These are phyloP conservation scores for Mycogona germanica DNA, from an alignment of 2,888 invertebrate species.

Conservation along the genomic window DNA sequence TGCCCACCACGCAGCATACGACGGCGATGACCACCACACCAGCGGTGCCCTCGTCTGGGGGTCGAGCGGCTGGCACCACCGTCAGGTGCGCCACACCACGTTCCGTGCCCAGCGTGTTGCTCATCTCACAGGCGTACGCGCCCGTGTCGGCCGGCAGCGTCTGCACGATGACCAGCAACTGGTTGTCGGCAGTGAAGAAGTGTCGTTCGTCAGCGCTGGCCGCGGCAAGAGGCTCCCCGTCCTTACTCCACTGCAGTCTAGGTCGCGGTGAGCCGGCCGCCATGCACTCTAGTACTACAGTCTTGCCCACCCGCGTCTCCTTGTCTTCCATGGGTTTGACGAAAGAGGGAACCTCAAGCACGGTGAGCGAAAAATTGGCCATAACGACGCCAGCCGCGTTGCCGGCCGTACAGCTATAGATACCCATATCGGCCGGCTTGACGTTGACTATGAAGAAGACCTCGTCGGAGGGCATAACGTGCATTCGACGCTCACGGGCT, in stretches of 20 bases:
- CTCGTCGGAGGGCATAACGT: constrained; percentile 82
- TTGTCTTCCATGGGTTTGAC: constrained; percentile 74
- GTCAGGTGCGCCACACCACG: constrained; percentile 56
- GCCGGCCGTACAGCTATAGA: constrained; percentile 85
- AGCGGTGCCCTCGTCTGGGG: constrained; percentile 54
- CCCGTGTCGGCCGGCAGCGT: constrained; percentile 67
- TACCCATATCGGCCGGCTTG: constrained; percentile 74
- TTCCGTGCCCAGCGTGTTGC: constrained; percentile 67
- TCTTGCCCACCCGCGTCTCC: constrained; percentile 64
- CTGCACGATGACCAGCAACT: constrained; percentile 74
- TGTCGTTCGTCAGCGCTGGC: constrained; percentile 63
- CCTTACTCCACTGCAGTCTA: constrained; percentile 69
- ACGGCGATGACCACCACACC: constrained; percentile 81
- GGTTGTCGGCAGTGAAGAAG: constrained; percentile 75
- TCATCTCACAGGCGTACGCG: constrained; percentile 77
- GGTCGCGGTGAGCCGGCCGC: constrained; percentile 75
- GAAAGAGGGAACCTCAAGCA: constrained; percentile 78
- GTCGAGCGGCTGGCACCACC: constrained; percentile 46
- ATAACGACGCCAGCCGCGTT: constrained; percentile 78
- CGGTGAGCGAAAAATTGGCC: constrained; percentile 73
- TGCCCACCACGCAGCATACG: constrained; percentile 81
- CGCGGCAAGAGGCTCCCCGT: constrained; percentile 55
- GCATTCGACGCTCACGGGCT: constrained; percentile 81
- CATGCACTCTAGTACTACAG: constrained; percentile 78
- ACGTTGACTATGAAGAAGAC: constrained; percentile 87